These are phyloP conservation scores for Cydia pomonella DNA, from an alignment of 1,140 invertebrate genomes.

Conservation along the genomic window DNA sequence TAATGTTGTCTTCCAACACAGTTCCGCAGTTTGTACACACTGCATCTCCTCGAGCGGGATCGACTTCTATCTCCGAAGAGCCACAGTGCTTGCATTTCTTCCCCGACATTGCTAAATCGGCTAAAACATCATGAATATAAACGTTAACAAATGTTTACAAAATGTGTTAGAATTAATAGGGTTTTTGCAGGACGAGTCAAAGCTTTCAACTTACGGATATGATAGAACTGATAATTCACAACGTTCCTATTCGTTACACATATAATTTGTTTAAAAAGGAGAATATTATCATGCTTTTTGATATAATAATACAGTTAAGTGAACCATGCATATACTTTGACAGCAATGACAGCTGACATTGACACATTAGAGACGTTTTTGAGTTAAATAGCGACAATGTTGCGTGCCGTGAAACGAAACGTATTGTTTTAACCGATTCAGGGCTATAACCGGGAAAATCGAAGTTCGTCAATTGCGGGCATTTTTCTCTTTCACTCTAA, in stretches of 20 bases:
- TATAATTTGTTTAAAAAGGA: neutral
- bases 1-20: conserved; percentile 97
- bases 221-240: neutral
- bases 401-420: neutral
- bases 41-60: conserved; percentile 95
- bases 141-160: neutral
- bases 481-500: no score
- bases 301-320: conserved; percentile 6
- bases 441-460: no score
- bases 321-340: conserved; percentile 20
- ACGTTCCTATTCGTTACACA: neutral
- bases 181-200: neutral
- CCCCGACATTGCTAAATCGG: conserved; percentile 74
- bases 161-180: neutral
- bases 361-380: conserved; percentile 3
- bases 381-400: no score
- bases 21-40: conserved; percentile 98
- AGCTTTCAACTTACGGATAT: neutral
- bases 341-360: neutral
- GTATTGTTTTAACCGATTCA: neutral
- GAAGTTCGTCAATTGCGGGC: no score
- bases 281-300: neutral
- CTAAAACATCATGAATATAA: neutral
- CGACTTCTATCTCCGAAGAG: conserved; percentile 96
- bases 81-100: conserved; percentile 95